A percentile compares a stretch with the other conserved stretches of the same genome.
Conservation (phyloP, 2,113 vertebrate genomes). For the Zosterops lateralis region DNA sequence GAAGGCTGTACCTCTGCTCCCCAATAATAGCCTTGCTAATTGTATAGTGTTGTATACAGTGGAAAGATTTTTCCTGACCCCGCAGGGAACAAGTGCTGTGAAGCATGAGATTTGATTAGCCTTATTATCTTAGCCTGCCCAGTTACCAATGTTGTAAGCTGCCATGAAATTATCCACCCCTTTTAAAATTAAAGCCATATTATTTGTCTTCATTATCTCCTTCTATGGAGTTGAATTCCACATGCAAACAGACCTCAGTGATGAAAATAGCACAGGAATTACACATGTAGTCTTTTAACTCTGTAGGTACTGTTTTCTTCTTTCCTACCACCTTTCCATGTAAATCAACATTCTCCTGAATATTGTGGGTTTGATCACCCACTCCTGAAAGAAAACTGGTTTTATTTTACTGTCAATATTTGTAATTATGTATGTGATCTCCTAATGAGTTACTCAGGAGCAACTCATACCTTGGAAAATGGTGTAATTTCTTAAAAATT, state of each 20-base stretch:
- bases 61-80: constrained; percentile 40
- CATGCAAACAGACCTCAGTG: constrained; percentile 35
- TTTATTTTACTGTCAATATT: background rate
- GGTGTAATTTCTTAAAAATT: background rate
- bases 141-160: constrained; percentile 57
- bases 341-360: background rate
- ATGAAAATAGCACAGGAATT: constrained; percentile 42
- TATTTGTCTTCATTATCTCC: constrained; percentile 58
- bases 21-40: constrained; percentile 37
- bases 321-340: background rate
- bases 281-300: constrained; percentile 31
- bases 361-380: background rate
- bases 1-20: constrained; percentile 18
- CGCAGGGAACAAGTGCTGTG: constrained; percentile 10
- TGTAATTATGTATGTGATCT: background rate
- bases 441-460: background rate
- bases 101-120: constrained; percentile 66
- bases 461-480: background rate
- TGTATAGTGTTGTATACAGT: background rate
- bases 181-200: constrained; percentile 62
- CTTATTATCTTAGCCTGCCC: constrained; percentile 62
- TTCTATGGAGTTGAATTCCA: constrained; percentile 41
- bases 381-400: background rate
- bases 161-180: constrained; percentile 59
- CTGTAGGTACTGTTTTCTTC: background rate